Evolutionary conservation across 2,113 vertebrate genomes (phyloP), one percentile per base, ranked within the genome.

Genomic region (Peromyscus leucopus): DNA sequence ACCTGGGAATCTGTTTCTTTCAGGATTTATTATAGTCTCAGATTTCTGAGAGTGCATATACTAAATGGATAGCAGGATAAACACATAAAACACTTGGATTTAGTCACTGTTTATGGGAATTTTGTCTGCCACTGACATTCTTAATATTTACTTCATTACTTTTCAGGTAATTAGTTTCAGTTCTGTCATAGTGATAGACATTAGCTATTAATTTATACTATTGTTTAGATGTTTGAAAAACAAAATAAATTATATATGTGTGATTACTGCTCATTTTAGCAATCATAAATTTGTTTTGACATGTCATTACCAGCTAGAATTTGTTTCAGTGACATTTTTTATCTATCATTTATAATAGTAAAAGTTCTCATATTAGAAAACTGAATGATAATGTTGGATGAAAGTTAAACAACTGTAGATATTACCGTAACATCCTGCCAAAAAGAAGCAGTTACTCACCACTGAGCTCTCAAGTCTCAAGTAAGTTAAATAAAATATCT

Each of bases 111-210:
- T 89, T 90, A 59, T 59, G n/a, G 91, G 57, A 95, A 96, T 90
- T 95, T 87, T 92, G 17, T 88, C n/a, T 92, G 65, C 59, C 19
- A 80, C 26, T 91, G n/a, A 65, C 11, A 85, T 80, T 91, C 65
- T 82, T 85, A 85, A 88, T 95, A 94, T 96, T 97, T 94, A 42
- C 51, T 89, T 87, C 46, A 80, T 42, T 28, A 31, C 67, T 90
- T 93, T 96, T 84, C 42, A 96, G n/a, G n/a, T 96, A 97, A 98
- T 97, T 95, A 95, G 48, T 80, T 92, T 97, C 65, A 85, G 42
- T 89, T 97, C 63, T 97, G 88, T 97, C 93, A 67, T 15, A 88
- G 74, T 74, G 80, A 96, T 90, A 1, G 1, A 88, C 75, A 95
- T 69, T 96, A 92, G 36, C 80, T 93, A 79, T 87, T 96, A 96